Conservation (phyloP, 2,888 invertebrate genomes). For the Rhagonycha lutea region DNA sequence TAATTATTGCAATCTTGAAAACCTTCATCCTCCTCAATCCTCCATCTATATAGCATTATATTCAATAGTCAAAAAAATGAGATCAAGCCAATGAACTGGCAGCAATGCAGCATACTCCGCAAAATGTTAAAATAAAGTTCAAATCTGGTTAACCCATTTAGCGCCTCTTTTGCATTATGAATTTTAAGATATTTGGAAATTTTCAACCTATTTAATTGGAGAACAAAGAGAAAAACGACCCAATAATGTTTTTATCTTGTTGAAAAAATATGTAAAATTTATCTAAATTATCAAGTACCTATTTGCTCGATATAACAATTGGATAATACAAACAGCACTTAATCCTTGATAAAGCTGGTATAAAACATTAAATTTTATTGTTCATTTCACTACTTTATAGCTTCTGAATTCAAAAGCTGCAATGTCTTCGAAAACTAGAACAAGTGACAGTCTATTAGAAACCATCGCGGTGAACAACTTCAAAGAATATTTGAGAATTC, state of each 20-base stretch:
- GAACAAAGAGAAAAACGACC: too few relatives aligned
- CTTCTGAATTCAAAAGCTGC: neutral
- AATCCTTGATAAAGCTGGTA: neutral
- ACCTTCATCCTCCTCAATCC: too few relatives aligned
- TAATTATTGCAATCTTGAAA: too few relatives aligned
- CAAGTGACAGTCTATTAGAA: constrained; percentile 1
- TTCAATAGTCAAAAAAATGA: too few relatives aligned
- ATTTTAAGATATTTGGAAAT: too few relatives aligned
- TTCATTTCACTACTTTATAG: neutral
- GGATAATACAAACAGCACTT: neutral
- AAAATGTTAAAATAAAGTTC: too few relatives aligned
- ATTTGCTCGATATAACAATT: neutral
- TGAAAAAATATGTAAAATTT: neutral
- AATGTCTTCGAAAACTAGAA: neutral
- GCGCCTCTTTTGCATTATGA: too few relatives aligned
- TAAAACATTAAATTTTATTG: neutral
- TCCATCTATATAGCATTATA: too few relatives aligned
- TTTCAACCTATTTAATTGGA: too few relatives aligned
- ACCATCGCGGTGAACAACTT: constrained; percentile 74
- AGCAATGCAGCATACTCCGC: too few relatives aligned
- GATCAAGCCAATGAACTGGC: too few relatives aligned
- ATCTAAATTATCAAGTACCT: neutral
- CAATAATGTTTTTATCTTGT: neutral
- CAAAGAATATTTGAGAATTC: constrained; percentile 82
- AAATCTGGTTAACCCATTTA: too few relatives aligned